Evolutionary conservation across 2,113 vertebrate genomes (phyloP).

Genomic region (Pionites leucogaster): DNA sequence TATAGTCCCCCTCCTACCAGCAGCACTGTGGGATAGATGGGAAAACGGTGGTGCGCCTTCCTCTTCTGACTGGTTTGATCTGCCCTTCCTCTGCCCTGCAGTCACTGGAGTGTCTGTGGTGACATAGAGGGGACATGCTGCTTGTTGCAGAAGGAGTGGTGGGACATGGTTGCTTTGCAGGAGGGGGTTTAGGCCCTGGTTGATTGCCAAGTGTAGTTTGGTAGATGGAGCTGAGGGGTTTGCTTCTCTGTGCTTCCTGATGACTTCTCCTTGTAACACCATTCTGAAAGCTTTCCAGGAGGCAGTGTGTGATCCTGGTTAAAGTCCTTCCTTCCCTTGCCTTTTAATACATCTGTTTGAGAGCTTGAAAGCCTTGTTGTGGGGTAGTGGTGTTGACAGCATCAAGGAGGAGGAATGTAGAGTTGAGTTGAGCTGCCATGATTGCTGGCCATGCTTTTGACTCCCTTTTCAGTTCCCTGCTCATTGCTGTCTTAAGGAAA

Average conservation of each 20-base stretch:
- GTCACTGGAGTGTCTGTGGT: accelerated
- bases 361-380: neutral
- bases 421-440: neutral
- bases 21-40: neutral
- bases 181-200: neutral
- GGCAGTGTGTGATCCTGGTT: neutral
- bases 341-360: neutral
- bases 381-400: neutral
- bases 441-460: neutral
- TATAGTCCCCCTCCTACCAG: neutral
- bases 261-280: neutral
- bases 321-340: neutral
- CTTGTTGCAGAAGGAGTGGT: neutral
- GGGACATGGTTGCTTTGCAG: neutral
- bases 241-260: neutral
- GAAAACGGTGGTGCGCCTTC: accelerated
- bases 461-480: neutral
- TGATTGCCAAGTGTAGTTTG: neutral
- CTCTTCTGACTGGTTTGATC: neutral
- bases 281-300: neutral
- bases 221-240: neutral
- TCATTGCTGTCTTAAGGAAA: neutral
- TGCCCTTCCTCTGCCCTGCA: neutral
- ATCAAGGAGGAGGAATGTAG: neutral
- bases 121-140: accelerated